Conservation (phyloP, 2,888 invertebrate species). For the Tubiluchus corallicola region DNA sequence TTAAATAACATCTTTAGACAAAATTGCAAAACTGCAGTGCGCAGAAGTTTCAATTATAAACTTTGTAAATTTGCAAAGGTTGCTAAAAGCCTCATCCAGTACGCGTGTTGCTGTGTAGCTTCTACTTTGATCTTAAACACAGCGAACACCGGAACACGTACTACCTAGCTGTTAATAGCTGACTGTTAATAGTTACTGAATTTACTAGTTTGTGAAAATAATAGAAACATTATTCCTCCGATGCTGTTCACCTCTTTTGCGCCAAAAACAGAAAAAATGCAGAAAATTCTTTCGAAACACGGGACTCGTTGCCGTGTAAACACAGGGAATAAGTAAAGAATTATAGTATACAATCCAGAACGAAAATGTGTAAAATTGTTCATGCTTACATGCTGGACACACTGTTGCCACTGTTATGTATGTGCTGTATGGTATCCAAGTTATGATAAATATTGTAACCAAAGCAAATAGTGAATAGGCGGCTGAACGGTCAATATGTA, state of each 20-base stretch:
- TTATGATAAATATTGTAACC: background rate
- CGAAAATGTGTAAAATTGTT: background rate
- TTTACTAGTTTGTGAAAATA: background rate
- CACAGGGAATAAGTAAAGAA: background rate
- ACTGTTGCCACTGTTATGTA: background rate
- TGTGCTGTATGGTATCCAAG: background rate
- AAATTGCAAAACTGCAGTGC: too few species aligned
- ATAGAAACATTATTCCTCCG: slow-evolving; percentile 4
- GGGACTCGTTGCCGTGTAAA: background rate
- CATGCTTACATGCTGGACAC: background rate
- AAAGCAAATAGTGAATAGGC: background rate
- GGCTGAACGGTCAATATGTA: background rate
- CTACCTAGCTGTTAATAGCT: too few species aligned
- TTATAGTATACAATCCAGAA: background rate
- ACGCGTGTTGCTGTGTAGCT: too few species aligned
- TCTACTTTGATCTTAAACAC: too few species aligned
- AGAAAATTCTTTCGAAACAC: background rate
- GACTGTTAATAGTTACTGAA: too few species aligned
- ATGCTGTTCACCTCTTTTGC: too few species aligned
- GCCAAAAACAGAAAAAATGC: too few species aligned
- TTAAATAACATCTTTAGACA: too few species aligned
- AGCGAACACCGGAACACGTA: too few species aligned
- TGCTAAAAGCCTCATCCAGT: too few species aligned
- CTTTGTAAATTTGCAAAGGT: too few species aligned
- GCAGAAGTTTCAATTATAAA: too few species aligned